Conservation (phyloP, 2,888 invertebrate genomes). For the Teleiodes luculella region DNA sequence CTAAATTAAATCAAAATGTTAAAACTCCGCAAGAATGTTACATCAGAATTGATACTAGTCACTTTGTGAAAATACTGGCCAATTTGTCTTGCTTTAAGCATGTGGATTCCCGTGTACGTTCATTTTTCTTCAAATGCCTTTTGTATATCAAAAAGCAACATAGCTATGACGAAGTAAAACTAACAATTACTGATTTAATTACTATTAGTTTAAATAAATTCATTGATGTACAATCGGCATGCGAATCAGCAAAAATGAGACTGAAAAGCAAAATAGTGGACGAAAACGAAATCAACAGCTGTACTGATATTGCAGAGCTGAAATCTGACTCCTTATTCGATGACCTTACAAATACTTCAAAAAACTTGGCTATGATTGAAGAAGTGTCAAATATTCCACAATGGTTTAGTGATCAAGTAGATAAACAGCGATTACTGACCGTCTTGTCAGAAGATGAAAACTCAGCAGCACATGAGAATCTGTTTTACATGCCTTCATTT, state of each 20-base stretch:
- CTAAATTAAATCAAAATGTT: background rate
- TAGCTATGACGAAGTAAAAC: conserved; percentile 9
- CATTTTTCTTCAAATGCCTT: conserved; percentile 14
- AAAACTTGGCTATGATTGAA: background rate
- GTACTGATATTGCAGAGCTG: background rate
- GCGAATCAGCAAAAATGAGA: conserved; percentile 4
- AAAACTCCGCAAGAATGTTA: conserved; percentile 9
- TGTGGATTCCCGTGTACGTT: conserved; percentile 6
- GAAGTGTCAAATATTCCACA: conserved; percentile 1
- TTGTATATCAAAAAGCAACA: conserved; percentile 1
- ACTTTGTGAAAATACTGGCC: conserved; percentile 12
- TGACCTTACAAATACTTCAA: background rate
- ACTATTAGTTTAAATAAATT: conserved; percentile 8
- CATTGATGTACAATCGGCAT: background rate
- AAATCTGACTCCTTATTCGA: background rate
- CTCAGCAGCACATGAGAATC: conserved; percentile 14
- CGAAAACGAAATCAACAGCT: background rate
- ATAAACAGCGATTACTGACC: conserved; percentile 18
- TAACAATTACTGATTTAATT: conserved; percentile 7
- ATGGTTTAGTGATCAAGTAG: conserved; percentile 19
- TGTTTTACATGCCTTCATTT: conserved; percentile 17
- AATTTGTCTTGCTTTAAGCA: conserved; percentile 16
- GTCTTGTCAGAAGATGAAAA: conserved; percentile 16
- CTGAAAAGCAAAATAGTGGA: background rate
- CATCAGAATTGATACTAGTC: conserved; percentile 14